These are phyloP conservation scores for Agrochola lychnidis DNA, from an alignment of 2,888 invertebrate genomes.

Conservation along the genomic window DNA sequence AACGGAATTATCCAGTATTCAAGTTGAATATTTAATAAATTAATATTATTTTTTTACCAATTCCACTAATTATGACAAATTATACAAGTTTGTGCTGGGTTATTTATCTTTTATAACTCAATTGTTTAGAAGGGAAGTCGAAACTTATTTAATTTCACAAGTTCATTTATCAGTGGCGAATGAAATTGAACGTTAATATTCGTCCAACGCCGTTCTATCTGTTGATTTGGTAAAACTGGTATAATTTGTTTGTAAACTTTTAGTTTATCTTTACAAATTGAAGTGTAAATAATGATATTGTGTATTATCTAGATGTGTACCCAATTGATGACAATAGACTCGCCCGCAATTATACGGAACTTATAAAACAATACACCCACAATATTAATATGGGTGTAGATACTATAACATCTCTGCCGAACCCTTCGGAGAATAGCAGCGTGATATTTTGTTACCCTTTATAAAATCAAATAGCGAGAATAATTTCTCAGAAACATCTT, in stretches of 20 bases:
- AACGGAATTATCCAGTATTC: background rate
- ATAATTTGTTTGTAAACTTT: conserved; percentile 6
- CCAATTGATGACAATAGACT: background rate
- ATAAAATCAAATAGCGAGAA: background rate
- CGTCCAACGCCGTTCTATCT: conserved; percentile 27
- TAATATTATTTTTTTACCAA: conserved; percentile 40
- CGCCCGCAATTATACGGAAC: background rate
- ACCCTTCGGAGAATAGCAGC: background rate
- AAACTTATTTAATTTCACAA: conserved; percentile 80
- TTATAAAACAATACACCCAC: background rate
- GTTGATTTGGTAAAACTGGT: conserved; percentile 30
- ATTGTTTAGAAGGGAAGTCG: conserved; percentile 67
- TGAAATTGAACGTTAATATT: conserved; percentile 64
- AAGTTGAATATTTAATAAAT: background rate
- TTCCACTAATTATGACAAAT: conserved; percentile 69
- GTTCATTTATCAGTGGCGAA: conserved; percentile 78
- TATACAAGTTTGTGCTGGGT: conserved; percentile 67
- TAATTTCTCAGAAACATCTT: background rate
- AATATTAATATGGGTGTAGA: background rate
- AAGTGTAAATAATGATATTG: background rate
- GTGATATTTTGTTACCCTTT: background rate
- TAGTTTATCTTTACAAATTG: background rate
- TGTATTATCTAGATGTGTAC: background rate
- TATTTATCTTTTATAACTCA: conserved; percentile 74
- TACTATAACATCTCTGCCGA: background rate